Percentiles rank a stretch among this genome's conserved stretches.
Conservation (phyloP, 2,113 vertebrate genomes). For the Gasterosteus aculeatus region DNA sequence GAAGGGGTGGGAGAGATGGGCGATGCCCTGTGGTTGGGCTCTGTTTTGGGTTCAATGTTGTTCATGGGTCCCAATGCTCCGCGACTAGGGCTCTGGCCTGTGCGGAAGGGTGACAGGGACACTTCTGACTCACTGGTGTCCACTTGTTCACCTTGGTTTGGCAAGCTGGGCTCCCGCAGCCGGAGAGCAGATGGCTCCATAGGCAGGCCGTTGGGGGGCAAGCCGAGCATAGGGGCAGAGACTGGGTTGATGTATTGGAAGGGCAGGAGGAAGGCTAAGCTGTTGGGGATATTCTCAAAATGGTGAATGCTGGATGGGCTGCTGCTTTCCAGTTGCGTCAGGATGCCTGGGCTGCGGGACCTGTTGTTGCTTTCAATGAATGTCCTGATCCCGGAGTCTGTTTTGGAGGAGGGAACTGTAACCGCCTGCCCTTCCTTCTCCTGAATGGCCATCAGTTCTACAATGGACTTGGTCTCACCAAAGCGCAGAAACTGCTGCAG, state of each 20-base stretch:
- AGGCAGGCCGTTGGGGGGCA: conserved; percentile 94
- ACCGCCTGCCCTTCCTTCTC: conserved; percentile 99
- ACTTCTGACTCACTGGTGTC: conserved; percentile 98
- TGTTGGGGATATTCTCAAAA: conserved; percentile 99
- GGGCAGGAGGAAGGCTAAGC: conserved; percentile 95
- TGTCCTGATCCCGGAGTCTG: conserved; percentile 98
- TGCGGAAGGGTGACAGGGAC: conserved; percentile 92
- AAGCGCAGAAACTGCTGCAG: conserved; percentile 99
- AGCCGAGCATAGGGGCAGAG: conserved; percentile 93
- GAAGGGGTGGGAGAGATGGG: conserved; percentile 81
- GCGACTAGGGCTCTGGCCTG: conserved; percentile 89
- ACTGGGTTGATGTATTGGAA: conserved; percentile 99
- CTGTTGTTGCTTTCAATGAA: conserved; percentile 99
- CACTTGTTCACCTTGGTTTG: conserved; percentile 91
- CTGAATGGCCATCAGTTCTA: conserved; percentile 99
- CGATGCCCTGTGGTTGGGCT: conserved; percentile 89
- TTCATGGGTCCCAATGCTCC: conserved; percentile 89
- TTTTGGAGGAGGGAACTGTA: conserved; percentile 96
- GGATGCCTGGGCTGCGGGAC: conserved; percentile 94
- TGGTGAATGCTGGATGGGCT: conserved; percentile 99
- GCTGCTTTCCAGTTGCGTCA: conserved; percentile 95
- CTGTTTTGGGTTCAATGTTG: conserved; percentile 94
- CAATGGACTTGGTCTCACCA: conserved; percentile 99
- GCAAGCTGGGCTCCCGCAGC: conserved; percentile 90
- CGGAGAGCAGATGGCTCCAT: conserved; percentile 93